Base-by-base conservation (phyloP, 1,140 invertebrate species). In the Thaumetopoea pityocampa region DNA sequence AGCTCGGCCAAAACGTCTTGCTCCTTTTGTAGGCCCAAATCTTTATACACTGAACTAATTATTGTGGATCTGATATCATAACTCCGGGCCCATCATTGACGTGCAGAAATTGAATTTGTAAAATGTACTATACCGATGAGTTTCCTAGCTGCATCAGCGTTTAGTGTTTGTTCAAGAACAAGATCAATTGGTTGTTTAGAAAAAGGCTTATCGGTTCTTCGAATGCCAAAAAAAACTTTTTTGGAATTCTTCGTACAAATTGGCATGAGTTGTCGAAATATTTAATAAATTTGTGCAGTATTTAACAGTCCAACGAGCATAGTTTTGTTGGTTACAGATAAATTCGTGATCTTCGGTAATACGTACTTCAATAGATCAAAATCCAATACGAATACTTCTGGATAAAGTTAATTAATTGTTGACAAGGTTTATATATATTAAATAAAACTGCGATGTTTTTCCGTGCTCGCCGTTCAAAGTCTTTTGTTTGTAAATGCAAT, bases 271-370 rank as follows among this genome's bases (percentile, higher is more conserved):
- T 18, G 40, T n/a, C 0, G 11, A 37, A 8, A 57, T 36, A 33
- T 53, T 56, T 9, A 51, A n/a, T 18, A 71, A 45, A 44, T 71
- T 67, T 9, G 53, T 33, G 29, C 33, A 3, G 44, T 74, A 74
- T 50, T 50, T 57, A 1, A 63, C 29, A 0, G 38, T 8, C 34
- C 50, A 74, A n/a, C 69, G 53, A 12, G 59, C 35, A 52, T 78
- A 74, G 22, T 78, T 74, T 22, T 24, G 60, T 29, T 78, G 68
- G 48, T 78, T 72, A 5, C 38, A 56, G 0, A 76, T 15, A 78
- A 15, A 51, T 59, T 62, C 4, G 32, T 43, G 0, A 76, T 66
- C 58, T 71, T 68, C 3, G 61, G 40, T 4, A 79, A 20, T 5
- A 47, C 11, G 4, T 11, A 62, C 16, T 56, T 61, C 17, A 42